Evolutionary conservation across 2,797 vertebrate genomes (phyloP).

Genomic region (Perodicticus potto): DNA sequence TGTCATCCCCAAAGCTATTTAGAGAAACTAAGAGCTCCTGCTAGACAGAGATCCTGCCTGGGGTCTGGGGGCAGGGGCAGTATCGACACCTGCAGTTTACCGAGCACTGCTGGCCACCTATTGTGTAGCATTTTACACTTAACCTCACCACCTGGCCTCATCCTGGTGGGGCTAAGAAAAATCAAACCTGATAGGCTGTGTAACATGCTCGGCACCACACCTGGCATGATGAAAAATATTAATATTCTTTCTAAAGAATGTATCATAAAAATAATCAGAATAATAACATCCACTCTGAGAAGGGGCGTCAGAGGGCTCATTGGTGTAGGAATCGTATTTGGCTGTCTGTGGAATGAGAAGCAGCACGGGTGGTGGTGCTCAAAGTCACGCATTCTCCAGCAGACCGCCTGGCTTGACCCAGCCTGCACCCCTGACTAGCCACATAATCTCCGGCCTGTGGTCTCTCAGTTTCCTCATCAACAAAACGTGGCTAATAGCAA

Average conservation of each 20-base stretch:
- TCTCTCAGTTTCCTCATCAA: neutral
- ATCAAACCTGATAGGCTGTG: neutral
- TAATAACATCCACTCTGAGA: neutral
- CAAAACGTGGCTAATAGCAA: neutral
- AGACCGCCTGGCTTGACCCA: neutral
- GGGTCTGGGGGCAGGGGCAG: neutral
- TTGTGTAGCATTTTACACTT: neutral
- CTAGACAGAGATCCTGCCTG: neutral
- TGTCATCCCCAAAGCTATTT: neutral
- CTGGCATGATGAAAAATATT: neutral
- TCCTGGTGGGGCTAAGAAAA: neutral
- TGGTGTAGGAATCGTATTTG: neutral
- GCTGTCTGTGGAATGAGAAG: neutral
- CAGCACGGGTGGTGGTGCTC: neutral
- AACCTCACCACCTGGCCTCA: neutral
- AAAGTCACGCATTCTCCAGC: neutral
- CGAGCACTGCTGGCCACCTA: neutral
- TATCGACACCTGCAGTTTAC: rapidly evolving
- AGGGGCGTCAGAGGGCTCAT: neutral
- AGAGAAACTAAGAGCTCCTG: neutral
- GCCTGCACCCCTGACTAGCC: neutral
- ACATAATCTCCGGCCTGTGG: neutral
- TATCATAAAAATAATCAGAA: neutral
- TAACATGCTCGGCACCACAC: neutral
- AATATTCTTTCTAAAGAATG: neutral